phyloP scores from a whole-genome alignment of 2,888 invertebrate species.

The Ferdinandea cuprea region DNA sequence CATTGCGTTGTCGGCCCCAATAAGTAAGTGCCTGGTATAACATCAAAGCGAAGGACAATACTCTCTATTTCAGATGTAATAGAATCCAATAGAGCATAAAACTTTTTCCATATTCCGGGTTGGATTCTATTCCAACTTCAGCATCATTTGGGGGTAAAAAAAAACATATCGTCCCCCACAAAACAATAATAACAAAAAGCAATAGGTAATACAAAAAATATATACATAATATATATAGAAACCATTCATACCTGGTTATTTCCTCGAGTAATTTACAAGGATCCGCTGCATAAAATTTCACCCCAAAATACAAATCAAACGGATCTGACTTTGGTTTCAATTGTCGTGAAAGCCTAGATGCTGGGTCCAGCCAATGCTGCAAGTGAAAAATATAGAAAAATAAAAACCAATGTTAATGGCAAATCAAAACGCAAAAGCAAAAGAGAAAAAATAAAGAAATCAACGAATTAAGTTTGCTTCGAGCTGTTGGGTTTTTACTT shows the following conservation, averaged over 20 bases:
- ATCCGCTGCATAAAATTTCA: slow-evolving; percentile 98
- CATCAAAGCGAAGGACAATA: slow-evolving; percentile 8
- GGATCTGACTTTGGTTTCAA: slow-evolving; percentile 89
- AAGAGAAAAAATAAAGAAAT: slow-evolving; percentile 9
- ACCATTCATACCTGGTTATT: slow-evolving; percentile 91
- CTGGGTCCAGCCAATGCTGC: slow-evolving; percentile 97
- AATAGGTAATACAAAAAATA: slow-evolving; percentile 5
- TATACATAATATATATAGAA: no score
- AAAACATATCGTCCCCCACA: neutral
- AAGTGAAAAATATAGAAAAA: slow-evolving; percentile 75
- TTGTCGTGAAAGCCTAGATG: slow-evolving; percentile 94
- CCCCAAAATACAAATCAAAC: slow-evolving; percentile 96
- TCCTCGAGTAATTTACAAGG: slow-evolving; percentile 98
- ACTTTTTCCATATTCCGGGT: slow-evolving; percentile 5
- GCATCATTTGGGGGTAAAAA: slow-evolving; percentile 20
- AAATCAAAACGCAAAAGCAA: slow-evolving; percentile 28
- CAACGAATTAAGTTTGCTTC: neutral
- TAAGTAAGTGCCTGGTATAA: slow-evolving; percentile 4
- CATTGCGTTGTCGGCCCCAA: slow-evolving; percentile 6
- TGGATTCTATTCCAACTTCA: slow-evolving; percentile 4
- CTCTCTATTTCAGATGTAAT: neutral
- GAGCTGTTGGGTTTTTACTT: slow-evolving; percentile 1
- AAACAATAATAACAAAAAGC: slow-evolving; percentile 12
- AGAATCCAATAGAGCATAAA: slow-evolving; percentile 17
- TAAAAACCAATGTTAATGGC: slow-evolving; percentile 26